Evolutionary conservation across 1,140 invertebrate genomes (phyloP).

Genomic region (Drosophila hydei): DNA sequence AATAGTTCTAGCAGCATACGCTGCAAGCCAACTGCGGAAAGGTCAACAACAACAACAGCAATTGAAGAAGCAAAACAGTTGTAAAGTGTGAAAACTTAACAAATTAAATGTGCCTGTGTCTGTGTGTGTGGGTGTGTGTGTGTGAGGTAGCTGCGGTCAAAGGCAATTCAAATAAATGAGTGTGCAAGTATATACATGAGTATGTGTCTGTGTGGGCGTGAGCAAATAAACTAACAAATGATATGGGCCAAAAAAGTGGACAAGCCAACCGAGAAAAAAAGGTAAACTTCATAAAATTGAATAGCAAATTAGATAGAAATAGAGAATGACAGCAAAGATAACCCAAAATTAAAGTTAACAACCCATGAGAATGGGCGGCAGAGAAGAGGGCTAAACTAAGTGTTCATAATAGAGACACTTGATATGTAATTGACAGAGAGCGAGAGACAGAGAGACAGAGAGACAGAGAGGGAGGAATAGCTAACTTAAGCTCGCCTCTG

Average conservation of each 20-base stretch:
- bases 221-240: slow-evolving; percentile 35
- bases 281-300: slow-evolving; percentile 19
- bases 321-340: not conserved
- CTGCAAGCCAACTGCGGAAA: slow-evolving; percentile 48
- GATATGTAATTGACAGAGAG: not conserved
- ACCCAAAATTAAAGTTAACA: slow-evolving; percentile 2
- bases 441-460: not conserved
- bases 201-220: slow-evolving; percentile 30
- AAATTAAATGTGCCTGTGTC: slow-evolving; percentile 63
- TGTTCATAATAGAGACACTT: too few relatives aligned
- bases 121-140: slow-evolving; percentile 4
- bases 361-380: not conserved
- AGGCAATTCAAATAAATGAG: slow-evolving; percentile 29
- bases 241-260: slow-evolving; percentile 7
- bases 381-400: not conserved
- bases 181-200: slow-evolving; percentile 2
- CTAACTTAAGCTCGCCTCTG: too few relatives aligned
- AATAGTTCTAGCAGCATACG: slow-evolving; percentile 21
- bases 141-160: slow-evolving; percentile 19
- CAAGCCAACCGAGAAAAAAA: not conserved
- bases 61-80: slow-evolving; percentile 54
- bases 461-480: not conserved
- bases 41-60: slow-evolving; percentile 69
- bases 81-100: slow-evolving; percentile 77
- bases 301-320: slow-evolving; percentile 9